Base-by-base conservation (phyloP, 1,140 invertebrate genomes). In the Dryas iulia region DNA sequence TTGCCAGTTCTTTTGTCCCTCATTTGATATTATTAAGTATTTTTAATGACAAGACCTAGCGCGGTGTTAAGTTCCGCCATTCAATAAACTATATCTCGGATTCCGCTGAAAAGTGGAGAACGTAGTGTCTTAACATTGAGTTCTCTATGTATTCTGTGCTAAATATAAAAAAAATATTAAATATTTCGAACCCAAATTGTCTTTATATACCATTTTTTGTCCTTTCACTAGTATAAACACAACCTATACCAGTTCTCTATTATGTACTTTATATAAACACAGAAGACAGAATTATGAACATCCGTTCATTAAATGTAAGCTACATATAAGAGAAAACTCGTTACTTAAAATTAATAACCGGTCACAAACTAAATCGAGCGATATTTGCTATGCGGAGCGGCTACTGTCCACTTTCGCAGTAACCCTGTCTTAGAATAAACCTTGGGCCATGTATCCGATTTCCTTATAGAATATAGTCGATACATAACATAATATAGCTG, bases 271-370 rank as follows among this genome's bases (percentile, higher is more conserved):
- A 47, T 47, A 18, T 47, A 47, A 21, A 10, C 39, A 47, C 39
- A 8, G 7, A 7, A 18, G 18, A 47, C 21, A 47, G 39, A 47
- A 47, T 47, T 47, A 47, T 47, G 18, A 21, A 10, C 39, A 10
- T 47, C 39, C 39, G 39, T 21, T 47, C 18, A 8, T 47, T 47
- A 47, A 21, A 10, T 18, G 8, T 47, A 47, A 47, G 14, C 39
- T 18, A 47, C 39, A 47, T 47, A 56, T 62, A 54, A 54, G 62
- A 64, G 71, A 63, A 65, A 69, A 69, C 74, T 67, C 52, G 76
- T 74, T 71, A 69, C 62, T 66, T 72, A 33, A 74, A 74, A 77
- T 71, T 74, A 74, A 77, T 77, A 70, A 70, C 54, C 33, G 53
- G 53, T 65, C 69, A 76, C 61, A 68, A 74, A 77, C 59, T 77